phyloP scores from a whole-genome alignment of 2,113 vertebrate genomes.

The Gymnobelideus leadbeateri region DNA sequence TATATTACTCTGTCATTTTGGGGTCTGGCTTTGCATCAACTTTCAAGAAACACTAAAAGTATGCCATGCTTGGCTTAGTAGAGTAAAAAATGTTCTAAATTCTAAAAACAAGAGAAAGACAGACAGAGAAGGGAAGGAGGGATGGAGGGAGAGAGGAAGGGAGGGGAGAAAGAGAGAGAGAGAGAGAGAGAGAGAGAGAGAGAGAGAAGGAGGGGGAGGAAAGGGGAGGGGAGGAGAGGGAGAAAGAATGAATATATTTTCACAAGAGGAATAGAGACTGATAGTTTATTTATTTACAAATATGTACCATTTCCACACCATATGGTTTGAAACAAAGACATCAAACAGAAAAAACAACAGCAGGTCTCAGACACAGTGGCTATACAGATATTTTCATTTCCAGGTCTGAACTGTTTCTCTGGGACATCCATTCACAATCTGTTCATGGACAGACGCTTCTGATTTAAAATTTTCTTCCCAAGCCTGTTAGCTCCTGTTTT shows the following conservation, averaged over 20 bases:
- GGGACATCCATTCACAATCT: constrained; percentile 58
- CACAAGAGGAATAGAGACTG: constrained; percentile 54
- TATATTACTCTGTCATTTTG: not conserved
- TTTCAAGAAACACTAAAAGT: constrained; percentile 21
- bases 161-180: not conserved
- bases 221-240: not conserved
- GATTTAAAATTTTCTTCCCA: not conserved
- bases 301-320: constrained; percentile 47
- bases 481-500: not conserved
- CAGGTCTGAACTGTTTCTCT: constrained; percentile 62
- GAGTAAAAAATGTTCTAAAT: constrained; percentile 25
- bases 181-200: not conserved
- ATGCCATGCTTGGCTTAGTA: not conserved
- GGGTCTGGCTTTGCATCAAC: not conserved
- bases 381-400: not conserved
- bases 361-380: constrained; percentile 43
- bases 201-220: accelerated
- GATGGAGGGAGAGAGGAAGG: not conserved
- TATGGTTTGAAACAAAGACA: constrained; percentile 67
- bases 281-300: constrained; percentile 74
- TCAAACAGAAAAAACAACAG: constrained; percentile 58
- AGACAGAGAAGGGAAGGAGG: not conserved
- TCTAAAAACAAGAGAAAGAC: not conserved
- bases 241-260: constrained; percentile 44
- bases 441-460: constrained; percentile 27